These are phyloP conservation scores for Brachypalpus laphriformis DNA, from an alignment of 2,888 invertebrate genomes.

Conservation along the genomic window DNA sequence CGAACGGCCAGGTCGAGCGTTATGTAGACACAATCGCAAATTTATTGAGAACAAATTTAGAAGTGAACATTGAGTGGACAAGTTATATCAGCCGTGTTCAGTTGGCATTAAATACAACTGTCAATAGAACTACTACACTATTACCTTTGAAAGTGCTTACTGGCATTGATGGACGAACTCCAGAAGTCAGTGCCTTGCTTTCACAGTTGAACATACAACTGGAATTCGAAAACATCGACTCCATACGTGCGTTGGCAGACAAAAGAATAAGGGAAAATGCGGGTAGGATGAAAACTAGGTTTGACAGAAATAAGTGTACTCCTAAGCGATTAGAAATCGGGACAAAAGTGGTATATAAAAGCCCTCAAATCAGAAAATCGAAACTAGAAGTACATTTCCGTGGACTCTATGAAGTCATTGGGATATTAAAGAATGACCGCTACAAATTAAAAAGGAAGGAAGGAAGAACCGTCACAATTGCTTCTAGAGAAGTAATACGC, in stretches of 20 bases:
- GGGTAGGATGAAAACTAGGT: background rate
- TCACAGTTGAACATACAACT: background rate
- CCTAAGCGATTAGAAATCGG: too few species aligned
- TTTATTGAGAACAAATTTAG: conserved; percentile 15
- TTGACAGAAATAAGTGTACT: conserved; percentile 11
- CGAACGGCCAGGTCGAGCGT: too few species aligned
- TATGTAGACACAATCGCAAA: conserved; percentile 29
- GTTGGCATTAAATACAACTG: conserved; percentile 21
- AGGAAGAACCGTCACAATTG: background rate
- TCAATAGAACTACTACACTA: conserved; percentile 14
- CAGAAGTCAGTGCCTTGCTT: conserved; percentile 6
- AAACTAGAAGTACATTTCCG: too few species aligned
- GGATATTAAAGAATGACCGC: background rate
- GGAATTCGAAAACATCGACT: background rate
- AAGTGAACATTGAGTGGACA: conserved; percentile 7
- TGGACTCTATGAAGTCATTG: conserved; percentile 9
- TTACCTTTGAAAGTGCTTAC: conserved; percentile 23
- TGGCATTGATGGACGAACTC: conserved; percentile 14
- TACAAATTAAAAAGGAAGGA: conserved; percentile 6
- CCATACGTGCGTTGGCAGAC: background rate
- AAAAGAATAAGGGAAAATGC: background rate
- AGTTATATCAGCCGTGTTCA: conserved; percentile 26
- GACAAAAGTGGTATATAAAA: background rate
- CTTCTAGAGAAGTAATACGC: background rate
- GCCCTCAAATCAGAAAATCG: conserved; percentile 2